A percentile compares a stretch with the other conserved stretches of the same genome.
Conservation (phyloP, 2,797 vertebrate genomes). For the Mormyrops attenuatus region DNA sequence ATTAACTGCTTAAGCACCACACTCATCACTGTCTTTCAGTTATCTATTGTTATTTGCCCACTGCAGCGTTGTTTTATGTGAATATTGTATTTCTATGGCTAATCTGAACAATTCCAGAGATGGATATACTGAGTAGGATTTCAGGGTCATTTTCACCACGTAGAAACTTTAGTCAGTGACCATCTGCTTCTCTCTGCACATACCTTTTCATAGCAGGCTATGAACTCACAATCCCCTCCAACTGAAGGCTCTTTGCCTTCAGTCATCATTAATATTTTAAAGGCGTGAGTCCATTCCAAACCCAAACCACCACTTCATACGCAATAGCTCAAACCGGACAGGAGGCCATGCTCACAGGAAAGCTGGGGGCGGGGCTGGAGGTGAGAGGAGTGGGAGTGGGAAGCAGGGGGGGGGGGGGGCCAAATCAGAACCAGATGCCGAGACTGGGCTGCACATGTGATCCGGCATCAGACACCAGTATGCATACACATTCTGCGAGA, state of each 20-base stretch:
- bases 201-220: neutral
- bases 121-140: neutral
- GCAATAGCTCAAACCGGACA: constrained; percentile 35
- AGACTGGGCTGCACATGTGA: constrained; percentile 49
- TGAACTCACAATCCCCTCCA: neutral
- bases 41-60: neutral
- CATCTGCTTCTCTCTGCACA: neutral
- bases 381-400: constrained; percentile 25
- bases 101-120: neutral
- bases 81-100: neutral
- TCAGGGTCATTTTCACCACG: neutral
- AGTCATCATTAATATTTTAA: constrained; percentile 52
- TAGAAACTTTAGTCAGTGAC: neutral
- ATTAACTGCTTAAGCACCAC: neutral
- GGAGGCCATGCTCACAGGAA: constrained; percentile 49
- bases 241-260: constrained; percentile 32
- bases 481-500: neutral
- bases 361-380: constrained; percentile 40
- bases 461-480: constrained; percentile 45
- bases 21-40: neutral
- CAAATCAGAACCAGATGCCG: constrained; percentile 53
- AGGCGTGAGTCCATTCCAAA: constrained; percentile 55
- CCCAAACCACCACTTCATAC: constrained; percentile 45
- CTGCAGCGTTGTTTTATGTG: neutral
- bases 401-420: constrained; percentile 28